phyloP scores from a whole-genome alignment of 2,888 invertebrate species.

The Hyalella azteca region DNA sequence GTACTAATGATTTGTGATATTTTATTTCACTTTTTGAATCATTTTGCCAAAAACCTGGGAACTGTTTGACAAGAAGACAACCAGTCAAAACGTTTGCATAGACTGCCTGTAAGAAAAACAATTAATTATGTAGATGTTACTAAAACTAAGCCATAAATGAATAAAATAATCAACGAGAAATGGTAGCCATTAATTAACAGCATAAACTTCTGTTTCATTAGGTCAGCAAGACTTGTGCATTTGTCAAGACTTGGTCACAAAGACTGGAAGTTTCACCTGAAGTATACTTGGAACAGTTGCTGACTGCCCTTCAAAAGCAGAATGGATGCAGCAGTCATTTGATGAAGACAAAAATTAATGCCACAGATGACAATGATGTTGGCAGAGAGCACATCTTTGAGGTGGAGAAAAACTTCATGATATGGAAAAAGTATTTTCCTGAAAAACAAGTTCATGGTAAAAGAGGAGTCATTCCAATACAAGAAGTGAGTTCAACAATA shows the following conservation, averaged over 20 bases:
- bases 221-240: no score
- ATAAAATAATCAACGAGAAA: no score
- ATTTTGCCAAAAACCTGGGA: no score
- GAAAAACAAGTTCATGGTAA: neutral
- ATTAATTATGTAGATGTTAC: no score
- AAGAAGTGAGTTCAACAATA: neutral
- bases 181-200: no score
- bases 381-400: neutral
- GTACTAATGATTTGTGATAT: no score
- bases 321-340: neutral
- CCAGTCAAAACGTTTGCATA: no score
- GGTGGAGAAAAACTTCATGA: neutral
- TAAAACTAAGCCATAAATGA: no score
- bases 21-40: no score
- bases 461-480: neutral
- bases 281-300: neutral
- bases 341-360: neutral
- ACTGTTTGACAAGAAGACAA: no score
- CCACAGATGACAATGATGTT: neutral
- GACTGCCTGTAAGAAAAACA: no score
- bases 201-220: no score
- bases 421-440: constrained; percentile 1
- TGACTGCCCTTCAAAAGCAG: neutral
- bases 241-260: neutral
- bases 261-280: neutral